phyloP scores from a whole-genome alignment of 2,888 invertebrate genomes.

The Ptilodon capucinus region DNA sequence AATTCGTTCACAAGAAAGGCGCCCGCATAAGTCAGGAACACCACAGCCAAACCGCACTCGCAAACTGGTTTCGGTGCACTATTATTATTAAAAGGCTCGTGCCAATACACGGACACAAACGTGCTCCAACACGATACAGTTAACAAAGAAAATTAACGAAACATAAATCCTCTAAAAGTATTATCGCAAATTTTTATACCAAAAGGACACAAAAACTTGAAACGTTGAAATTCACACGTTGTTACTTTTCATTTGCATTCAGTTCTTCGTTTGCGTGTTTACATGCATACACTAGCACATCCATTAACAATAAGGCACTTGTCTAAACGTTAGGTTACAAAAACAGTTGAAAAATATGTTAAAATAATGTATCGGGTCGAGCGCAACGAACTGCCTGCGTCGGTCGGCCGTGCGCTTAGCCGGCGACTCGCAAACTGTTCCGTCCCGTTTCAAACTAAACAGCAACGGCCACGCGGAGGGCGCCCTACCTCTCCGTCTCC shows the following conservation, averaged over 20 bases:
- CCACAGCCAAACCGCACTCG: slow-evolving; percentile 74
- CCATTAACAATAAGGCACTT: slow-evolving; percentile 76
- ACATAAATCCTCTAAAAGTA: slow-evolving; percentile 50
- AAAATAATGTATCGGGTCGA: slow-evolving; percentile 68
- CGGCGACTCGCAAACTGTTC: slow-evolving; percentile 82
- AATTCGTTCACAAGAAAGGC: slow-evolving; percentile 66
- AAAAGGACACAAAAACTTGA: slow-evolving; percentile 75
- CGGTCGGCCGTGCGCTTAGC: slow-evolving; percentile 72
- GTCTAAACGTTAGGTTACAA: slow-evolving; percentile 57
- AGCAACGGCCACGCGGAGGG: slow-evolving; percentile 74
- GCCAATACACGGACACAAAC: slow-evolving; percentile 73
- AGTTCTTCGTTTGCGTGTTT: slow-evolving; percentile 56
- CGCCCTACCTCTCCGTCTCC: slow-evolving; percentile 74
- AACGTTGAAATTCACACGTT: slow-evolving; percentile 61
- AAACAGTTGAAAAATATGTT: slow-evolving; percentile 57
- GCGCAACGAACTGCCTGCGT: slow-evolving; percentile 70
- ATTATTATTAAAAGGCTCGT: slow-evolving; percentile 82
- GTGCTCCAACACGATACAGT: slow-evolving; percentile 60
- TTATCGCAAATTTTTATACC: slow-evolving; percentile 67
- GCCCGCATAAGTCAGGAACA: slow-evolving; percentile 77
- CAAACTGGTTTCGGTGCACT: slow-evolving; percentile 80
- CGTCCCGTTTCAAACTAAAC: slow-evolving; percentile 71
- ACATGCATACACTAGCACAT: slow-evolving; percentile 78
- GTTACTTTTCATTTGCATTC: slow-evolving; percentile 56
- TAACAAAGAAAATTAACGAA: slow-evolving; percentile 63